Evolutionary conservation across 2,113 vertebrate genomes (phyloP), one percentile per base, ranked within the genome.

Genomic region (Monarcha castaneiventris): DNA sequence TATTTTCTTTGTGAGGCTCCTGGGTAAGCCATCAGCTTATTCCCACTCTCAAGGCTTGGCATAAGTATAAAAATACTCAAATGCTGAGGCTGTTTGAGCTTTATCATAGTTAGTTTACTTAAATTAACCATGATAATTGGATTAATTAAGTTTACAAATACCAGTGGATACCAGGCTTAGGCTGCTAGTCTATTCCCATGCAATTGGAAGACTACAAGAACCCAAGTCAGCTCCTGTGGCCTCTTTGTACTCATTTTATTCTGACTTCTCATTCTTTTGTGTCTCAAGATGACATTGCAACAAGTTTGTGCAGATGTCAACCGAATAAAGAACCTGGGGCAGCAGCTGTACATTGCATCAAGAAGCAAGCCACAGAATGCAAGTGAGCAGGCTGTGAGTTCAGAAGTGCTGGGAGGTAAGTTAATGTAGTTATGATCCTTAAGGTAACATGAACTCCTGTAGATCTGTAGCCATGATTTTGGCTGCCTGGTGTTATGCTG

Each of bases 231-330:
- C 33, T 93, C 72, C 48, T 81, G 0, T 62, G 64, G 26, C 71
- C 49, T 83, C 33, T 62, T 48, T 62, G 64, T 16, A 67, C 37
- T 55, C 6, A 25, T 84, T 96, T 82, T 71, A 44, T 69, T 90
- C 84, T 93, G 39, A 89, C 67, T 73, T 89, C 6, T 19, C 8
- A 0, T 85, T 87, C 76, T 96, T 88, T 54, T 0, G 0, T 87
- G 17, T 74, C 77, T 93, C 43, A 83, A 98, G 98, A 96, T 98
- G 98, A 98, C 98, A 16, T 96, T 98, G 87, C 98, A 98, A 85
- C 98, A 98, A 88, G 98, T 99, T 87, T 98, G 96, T 94, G 97
- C 98, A 87, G 97, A 98, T 91, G 98, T 99, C 14, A 99, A 98
- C 89, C 94, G 97, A 90, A 98, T 98, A 52, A 99, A 99, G 97